Evolutionary conservation across 2,113 vertebrate genomes (phyloP), one percentile per base, ranked within the genome.

Genomic region (Spheniscus mendiculus): DNA sequence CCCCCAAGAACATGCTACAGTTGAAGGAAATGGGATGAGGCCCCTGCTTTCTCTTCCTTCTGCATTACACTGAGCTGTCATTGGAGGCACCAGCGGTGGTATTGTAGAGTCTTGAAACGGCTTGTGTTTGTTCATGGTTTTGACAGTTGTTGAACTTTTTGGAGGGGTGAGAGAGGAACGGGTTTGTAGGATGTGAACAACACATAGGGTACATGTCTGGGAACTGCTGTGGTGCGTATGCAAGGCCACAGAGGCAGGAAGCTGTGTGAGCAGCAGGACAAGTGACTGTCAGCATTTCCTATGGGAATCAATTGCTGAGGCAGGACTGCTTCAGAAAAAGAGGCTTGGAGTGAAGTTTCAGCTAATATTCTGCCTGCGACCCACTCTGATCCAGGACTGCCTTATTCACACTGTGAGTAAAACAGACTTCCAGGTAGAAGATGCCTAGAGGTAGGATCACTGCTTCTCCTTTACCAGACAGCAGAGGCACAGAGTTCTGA

Each of bases 201-300:
- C 26, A 42, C 1, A 1, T 4, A 71, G 36, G 34, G 19, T 38
- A 12, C 20, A 2, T 2, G 2, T 53, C 23, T 77, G 49, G 69
- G 56, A 94, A 56, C 44, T 69, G 44, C 58, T 69, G 65, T 38
- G n/a, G 59, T 47, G 61, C 34, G 56, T 55, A 34, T 5, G 27
- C 42, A 30, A 0, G 4, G 42, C 50, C 8, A 2, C 29, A 70
- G 42, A 58, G 47, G 86, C 34, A 36, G 40, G 38, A 65, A 90
- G 69, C 44, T n/a, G n/a, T 26, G 23, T 53, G 27, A 96, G 72
- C 87, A 82, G 81, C 69, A 63, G 38, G 16, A 84, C 32, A 87
- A 70, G 55, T 11, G 34, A 29, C 23, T 58, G 58, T n/a, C 30
- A 83, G 49, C 32, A 58, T 88, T 88, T 88, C 82, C 53, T 42